Percentiles rank a stretch among this genome's conserved stretches.
phyloP scores from a whole-genome alignment of 2,888 invertebrate genomes.

The Endotricha flammealis region DNA sequence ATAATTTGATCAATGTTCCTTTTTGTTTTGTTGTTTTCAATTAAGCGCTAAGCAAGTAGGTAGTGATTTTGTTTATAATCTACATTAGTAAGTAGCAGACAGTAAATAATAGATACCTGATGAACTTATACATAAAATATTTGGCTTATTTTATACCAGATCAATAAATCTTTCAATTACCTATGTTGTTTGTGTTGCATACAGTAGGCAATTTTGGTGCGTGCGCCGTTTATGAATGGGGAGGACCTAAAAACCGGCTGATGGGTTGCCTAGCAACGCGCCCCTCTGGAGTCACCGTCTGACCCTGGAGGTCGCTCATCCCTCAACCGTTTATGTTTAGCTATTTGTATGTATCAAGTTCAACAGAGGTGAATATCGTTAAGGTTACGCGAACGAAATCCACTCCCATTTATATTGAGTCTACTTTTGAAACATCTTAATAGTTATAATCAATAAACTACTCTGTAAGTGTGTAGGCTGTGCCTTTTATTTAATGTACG shows the following conservation, averaged over 20 bases:
- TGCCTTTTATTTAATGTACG: too few species aligned
- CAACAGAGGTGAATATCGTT: slow-evolving; percentile 13
- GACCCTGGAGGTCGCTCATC: slow-evolving; percentile 52
- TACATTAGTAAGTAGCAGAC: too few species aligned
- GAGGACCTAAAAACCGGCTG: slow-evolving; percentile 26
- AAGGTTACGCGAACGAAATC: slow-evolving; percentile 7
- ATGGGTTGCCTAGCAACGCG: slow-evolving; percentile 53
- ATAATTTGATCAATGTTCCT: too few species aligned
- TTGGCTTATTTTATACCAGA: background rate
- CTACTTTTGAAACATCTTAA: too few species aligned
- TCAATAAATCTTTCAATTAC: slow-evolving; percentile 11
- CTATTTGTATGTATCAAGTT: slow-evolving; percentile 8
- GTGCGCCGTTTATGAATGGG: slow-evolving; percentile 41
- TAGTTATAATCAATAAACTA: too few species aligned
- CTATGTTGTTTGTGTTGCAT: slow-evolving; percentile 28
- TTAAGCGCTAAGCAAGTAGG: too few species aligned
- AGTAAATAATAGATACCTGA: too few species aligned
- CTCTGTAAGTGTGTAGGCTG: too few species aligned
- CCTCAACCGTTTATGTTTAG: slow-evolving; percentile 15
- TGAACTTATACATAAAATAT: too few species aligned
- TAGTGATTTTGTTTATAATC: too few species aligned
- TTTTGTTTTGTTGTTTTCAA: too few species aligned
- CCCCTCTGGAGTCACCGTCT: slow-evolving; percentile 40
- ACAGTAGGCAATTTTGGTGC: too few species aligned
- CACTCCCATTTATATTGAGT: slow-evolving; percentile 7